These are phyloP conservation scores for Gallinago stenura DNA, from an alignment of 2,797 vertebrate species.

Conservation along the genomic window DNA sequence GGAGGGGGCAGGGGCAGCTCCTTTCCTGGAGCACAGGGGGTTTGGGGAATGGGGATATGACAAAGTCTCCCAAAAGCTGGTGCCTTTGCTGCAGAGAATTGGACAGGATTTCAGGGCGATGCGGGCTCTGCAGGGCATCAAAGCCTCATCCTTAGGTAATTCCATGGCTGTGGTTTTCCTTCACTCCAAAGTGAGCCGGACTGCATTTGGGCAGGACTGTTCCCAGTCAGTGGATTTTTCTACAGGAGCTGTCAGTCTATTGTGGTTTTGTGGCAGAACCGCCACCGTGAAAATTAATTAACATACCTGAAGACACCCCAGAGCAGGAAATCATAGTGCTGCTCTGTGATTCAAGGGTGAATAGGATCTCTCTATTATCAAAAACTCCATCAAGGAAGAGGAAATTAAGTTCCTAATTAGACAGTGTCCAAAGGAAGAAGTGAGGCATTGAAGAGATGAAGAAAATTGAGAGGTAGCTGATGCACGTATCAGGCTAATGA, in stretches of 20 bases:
- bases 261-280: constrained; percentile 36
- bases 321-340: constrained; percentile 70
- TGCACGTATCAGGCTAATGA: constrained; percentile 88
- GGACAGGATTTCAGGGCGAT: background rate
- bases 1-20: background rate
- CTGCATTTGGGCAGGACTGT: background rate
- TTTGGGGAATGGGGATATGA: fast-evolving
- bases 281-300: constrained; percentile 55
- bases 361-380: constrained; percentile 78
- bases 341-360: constrained; percentile 74
- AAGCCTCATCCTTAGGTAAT: background rate
- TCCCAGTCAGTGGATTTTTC: background rate
- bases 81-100: background rate
- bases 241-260: background rate
- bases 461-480: constrained; percentile 86
- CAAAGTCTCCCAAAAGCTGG: background rate
- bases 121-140: background rate
- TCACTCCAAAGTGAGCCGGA: background rate
- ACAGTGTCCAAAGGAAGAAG: constrained; percentile 90
- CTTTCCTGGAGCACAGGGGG: background rate
- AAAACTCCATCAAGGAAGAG: constrained; percentile 86
- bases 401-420: constrained; percentile 95
- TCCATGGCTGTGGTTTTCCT: background rate
- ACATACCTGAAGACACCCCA: constrained; percentile 67
- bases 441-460: constrained; percentile 85